Evolutionary conservation across 23 tunicate genomes (phyloP), one percentile per base, ranked within the genome.

Genomic region (Diplosoma virens): DNA sequence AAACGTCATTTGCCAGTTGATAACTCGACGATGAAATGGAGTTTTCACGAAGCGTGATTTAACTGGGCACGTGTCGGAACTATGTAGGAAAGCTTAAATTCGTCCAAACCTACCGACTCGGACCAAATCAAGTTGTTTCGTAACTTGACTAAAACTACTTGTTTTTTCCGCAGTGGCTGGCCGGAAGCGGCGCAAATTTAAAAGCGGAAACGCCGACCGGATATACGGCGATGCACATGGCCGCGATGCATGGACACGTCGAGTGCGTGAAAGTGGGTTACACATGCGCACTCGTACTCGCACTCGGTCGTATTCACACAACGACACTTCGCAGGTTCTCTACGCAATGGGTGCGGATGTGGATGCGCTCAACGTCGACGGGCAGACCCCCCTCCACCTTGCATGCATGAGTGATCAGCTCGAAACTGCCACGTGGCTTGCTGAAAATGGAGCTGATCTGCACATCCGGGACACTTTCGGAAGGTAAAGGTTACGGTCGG

Each of bases 201-300:
- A 72, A 82, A 61, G 83, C 96, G 0, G 96, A 89, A 52, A 89
- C 86, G 9, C 80, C 76, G 34, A 82, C 96, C 0, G 96, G 96
- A 30, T 89, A 89, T 76, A 89, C 96, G 1, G 84, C 96, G 16
- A 78, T 89, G 81, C 96, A 89, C 58, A 79, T 89, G 81, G 88
- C 88, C 32, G 88, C 96, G 1, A 89, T 78, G 84, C 77, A 89
- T 72, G 96, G 96, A 26, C 96, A 89, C 61, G 80, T 77, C 25
- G 28, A 86, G 18, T 86, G 93, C 33, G 71, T 86, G 29, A 80
- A 32, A 81, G 93, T 86, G 41, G 72, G 84, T 16, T 45, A 11
- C n/a, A n/a, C n/a, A n/a, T n/a, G n/a, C n/a, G n/a, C n/a, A n/a
- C n/a, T n/a, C n/a, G n/a, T n/a, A n/a, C n/a, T n/a, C n/a, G n/a